Evolutionary conservation across 2,797 vertebrate species (phyloP).

Genomic region (Coregonus ussuriensis): DNA sequence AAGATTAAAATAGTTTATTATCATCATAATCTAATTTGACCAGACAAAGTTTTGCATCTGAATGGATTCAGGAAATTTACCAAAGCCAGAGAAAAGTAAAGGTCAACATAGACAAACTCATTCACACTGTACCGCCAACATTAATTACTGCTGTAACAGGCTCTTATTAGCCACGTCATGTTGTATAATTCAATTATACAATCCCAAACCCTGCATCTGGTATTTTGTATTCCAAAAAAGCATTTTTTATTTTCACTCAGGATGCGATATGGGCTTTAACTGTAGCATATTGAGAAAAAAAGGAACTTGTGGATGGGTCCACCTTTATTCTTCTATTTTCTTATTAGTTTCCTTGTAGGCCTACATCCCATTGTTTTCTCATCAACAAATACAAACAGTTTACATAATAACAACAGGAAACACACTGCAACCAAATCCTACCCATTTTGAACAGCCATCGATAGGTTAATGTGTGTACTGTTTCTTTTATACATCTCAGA

Average conservation of each 20-base stretch:
- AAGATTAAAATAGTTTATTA: too few species aligned
- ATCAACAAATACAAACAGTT: not conserved
- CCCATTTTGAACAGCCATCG: not conserved
- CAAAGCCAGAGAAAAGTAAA: not conserved
- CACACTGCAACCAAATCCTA: not conserved
- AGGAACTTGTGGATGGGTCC: not conserved
- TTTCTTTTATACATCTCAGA: not conserved
- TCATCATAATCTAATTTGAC: not conserved
- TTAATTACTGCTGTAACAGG: not conserved
- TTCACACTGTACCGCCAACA: not conserved
- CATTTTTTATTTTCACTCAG: not conserved
- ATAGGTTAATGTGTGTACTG: too few species aligned
- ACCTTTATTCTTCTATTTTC: not conserved
- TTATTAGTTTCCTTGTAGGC: not conserved
- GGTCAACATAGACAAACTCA: not conserved
- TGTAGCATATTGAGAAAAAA: too few species aligned
- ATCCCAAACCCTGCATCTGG: not conserved
- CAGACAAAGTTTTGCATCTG: not conserved
- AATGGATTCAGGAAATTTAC: not conserved
- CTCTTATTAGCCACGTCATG: not conserved
- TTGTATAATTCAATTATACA: not conserved
- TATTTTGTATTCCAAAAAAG: not conserved
- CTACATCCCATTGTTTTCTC: not conserved
- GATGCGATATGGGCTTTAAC: too few species aligned
- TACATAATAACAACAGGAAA: not conserved